phyloP scores from a whole-genome alignment of 1,140 invertebrate species.

The Musca domestica region DNA sequence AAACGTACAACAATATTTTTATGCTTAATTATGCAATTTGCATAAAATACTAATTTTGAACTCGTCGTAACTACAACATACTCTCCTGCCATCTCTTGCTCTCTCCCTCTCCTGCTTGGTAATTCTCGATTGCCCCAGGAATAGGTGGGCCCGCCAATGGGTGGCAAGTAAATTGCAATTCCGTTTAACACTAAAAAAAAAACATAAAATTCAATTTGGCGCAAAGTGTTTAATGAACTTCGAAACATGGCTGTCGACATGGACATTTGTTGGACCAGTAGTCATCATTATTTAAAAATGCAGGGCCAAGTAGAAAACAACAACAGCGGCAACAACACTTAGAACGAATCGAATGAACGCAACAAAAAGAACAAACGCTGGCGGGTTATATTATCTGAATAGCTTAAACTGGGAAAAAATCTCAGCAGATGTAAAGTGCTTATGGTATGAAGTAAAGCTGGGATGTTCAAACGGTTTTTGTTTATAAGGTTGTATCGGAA shows the following conservation, averaged over 20 bases:
- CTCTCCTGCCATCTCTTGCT: not conserved
- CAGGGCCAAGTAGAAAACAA: not conserved
- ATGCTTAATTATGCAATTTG: conserved; percentile 22
- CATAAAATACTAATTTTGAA: conserved; percentile 12
- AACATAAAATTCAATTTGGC: conserved; percentile 52
- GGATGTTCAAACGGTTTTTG: too few relatives aligned
- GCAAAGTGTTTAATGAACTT: conserved; percentile 53
- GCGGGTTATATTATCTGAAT: too few relatives aligned
- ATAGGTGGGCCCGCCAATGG: not conserved
- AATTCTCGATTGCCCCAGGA: not conserved
- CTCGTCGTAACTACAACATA: not conserved
- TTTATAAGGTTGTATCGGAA: too few relatives aligned
- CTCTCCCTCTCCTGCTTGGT: not conserved
- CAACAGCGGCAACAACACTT: conserved; percentile 1
- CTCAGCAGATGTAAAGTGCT: too few relatives aligned
- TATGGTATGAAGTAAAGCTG: too few relatives aligned
- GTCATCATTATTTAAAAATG: conserved; percentile 10
- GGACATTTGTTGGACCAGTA: not conserved
- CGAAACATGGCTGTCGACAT: conserved; percentile 19
- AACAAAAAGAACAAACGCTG: not conserved
- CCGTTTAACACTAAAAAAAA: conserved; percentile 1
- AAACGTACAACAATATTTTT: conserved; percentile 9
- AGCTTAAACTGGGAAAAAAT: too few relatives aligned
- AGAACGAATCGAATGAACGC: not conserved
- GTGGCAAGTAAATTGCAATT: conserved; percentile 18